Percentiles rank a stretch among this genome's conserved stretches.
phyloP scores from a whole-genome alignment of 2,888 invertebrate genomes.

The Caenorhabditis auriculariae region DNA sequence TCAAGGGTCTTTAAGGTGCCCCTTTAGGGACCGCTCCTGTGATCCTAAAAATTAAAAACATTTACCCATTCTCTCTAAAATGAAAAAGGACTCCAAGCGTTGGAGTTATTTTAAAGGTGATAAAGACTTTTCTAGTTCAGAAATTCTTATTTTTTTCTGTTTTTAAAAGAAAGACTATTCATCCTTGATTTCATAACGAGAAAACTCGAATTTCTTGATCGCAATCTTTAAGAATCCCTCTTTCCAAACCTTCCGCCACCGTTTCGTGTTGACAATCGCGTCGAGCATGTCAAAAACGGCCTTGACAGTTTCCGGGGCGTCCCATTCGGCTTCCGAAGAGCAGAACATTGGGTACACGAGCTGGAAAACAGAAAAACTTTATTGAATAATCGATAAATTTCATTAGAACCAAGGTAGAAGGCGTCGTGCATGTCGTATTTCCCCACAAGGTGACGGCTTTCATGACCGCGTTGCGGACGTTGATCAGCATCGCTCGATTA shows the following conservation, averaged over 20 bases:
- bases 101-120: too few species aligned
- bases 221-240: neutral
- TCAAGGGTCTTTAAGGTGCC: too few species aligned
- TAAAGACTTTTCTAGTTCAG: too few species aligned
- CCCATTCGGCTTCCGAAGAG: slow-evolving; percentile 19
- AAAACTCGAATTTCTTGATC: neutral
- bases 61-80: too few species aligned
- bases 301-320: slow-evolving; percentile 18
- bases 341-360: slow-evolving; percentile 28
- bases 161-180: too few species aligned
- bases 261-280: slow-evolving; percentile 9
- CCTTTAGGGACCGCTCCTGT: too few species aligned
- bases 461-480: slow-evolving; percentile 12
- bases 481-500: slow-evolving; percentile 3
- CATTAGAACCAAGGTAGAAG: slow-evolving; percentile 12
- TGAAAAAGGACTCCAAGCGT: too few species aligned
- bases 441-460: slow-evolving; percentile 24
- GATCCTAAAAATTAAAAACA: too few species aligned
- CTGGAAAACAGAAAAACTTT: slow-evolving; percentile 4
- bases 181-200: too few species aligned
- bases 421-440: neutral
- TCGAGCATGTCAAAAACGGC: slow-evolving; percentile 22
- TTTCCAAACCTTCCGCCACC: slow-evolving; percentile 11
- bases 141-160: too few species aligned
- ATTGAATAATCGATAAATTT: neutral